phyloP scores from a whole-genome alignment of 2,113 vertebrate genomes.

The Phylloscopus trochilus region DNA sequence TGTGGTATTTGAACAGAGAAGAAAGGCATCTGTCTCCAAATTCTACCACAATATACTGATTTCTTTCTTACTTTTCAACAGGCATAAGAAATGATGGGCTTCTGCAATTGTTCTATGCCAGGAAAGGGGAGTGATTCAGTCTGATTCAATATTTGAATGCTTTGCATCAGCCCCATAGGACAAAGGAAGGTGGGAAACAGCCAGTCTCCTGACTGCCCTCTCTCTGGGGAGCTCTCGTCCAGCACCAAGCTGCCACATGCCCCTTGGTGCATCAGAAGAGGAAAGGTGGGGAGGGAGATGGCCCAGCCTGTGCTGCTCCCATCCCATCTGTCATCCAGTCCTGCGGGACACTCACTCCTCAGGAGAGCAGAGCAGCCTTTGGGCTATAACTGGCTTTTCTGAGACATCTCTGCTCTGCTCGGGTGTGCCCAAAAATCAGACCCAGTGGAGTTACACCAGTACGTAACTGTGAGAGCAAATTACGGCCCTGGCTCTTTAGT shows the following conservation, averaged over 20 bases:
- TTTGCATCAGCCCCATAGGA: not conserved
- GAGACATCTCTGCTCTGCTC: not conserved
- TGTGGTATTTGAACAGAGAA: not conserved
- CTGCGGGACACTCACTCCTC: not conserved
- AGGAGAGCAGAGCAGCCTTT: not conserved
- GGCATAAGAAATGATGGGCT: not conserved
- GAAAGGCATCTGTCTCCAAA: not conserved
- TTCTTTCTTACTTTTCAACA: not conserved
- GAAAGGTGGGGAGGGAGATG: not conserved
- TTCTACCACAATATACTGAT: not conserved
- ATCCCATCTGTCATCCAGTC: not conserved
- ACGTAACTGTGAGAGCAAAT: not conserved
- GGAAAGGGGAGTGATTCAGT: not conserved
- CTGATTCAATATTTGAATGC: not conserved
- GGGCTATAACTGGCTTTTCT: not conserved
- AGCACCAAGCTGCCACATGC: not conserved
- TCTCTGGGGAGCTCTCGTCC: not conserved
- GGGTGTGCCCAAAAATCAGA: not conserved
- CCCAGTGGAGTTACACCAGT: not conserved
- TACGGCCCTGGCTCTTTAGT: not conserved
- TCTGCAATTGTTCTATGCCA: not conserved
- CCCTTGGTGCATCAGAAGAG: not conserved
- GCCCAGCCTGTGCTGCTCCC: not conserved
- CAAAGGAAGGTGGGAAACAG: not conserved
- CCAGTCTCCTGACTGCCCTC: not conserved